phyloP scores from a whole-genome alignment of 2,797 vertebrate genomes.

The Oryzias sinensis region DNA sequence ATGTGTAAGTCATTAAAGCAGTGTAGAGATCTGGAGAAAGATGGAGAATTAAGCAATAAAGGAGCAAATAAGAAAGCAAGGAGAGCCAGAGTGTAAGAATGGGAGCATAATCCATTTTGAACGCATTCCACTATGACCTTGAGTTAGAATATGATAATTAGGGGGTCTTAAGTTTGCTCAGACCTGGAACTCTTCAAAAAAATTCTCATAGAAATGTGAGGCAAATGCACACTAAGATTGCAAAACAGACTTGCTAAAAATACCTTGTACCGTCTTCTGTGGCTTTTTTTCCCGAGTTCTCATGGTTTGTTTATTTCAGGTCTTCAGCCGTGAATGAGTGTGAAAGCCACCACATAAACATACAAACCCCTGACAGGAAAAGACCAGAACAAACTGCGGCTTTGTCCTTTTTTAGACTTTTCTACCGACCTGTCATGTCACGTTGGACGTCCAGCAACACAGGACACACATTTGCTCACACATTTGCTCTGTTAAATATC shows the following conservation, averaged over 20 bases:
- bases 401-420: constrained; percentile 53
- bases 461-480: constrained; percentile 19
- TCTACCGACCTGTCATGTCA: constrained; percentile 54
- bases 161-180: constrained; percentile 50
- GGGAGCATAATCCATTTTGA: constrained; percentile 73
- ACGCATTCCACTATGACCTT: constrained; percentile 70
- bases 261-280: constrained; percentile 32
- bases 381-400: constrained; percentile 64
- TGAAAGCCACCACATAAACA: constrained; percentile 68
- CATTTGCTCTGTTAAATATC: constrained; percentile 33
- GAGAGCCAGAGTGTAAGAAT: constrained; percentile 46
- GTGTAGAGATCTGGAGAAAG: constrained; percentile 39
- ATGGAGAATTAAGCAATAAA: constrained; percentile 47
- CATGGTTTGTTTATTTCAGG: constrained; percentile 67
- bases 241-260: constrained; percentile 69
- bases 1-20: constrained; percentile 70
- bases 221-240: constrained; percentile 64
- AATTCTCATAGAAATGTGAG: constrained; percentile 54
- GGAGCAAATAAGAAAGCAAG: constrained; percentile 25
- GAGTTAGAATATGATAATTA: constrained; percentile 71
- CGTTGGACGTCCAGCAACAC: constrained; percentile 39
- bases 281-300: constrained; percentile 44
- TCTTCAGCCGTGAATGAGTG: constrained; percentile 59
- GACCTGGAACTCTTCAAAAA: constrained; percentile 42
- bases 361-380: constrained; percentile 64